phyloP scores from a whole-genome alignment of 2,797 vertebrate genomes.

The Protosalanx chinensis region DNA sequence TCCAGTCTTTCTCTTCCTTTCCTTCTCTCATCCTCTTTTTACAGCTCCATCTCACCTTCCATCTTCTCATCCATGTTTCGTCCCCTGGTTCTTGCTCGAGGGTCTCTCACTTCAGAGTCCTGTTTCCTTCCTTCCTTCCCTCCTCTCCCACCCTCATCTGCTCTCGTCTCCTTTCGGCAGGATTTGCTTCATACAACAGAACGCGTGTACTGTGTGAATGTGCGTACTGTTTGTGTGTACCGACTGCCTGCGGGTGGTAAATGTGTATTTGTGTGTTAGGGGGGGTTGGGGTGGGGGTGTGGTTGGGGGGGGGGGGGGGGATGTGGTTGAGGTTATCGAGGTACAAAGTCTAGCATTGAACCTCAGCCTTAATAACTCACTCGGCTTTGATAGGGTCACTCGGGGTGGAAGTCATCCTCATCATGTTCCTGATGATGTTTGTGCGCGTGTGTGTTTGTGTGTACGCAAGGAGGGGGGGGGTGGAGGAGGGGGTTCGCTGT shows the following conservation, averaged over 20 bases:
- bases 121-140: background rate
- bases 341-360: background rate
- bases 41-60: background rate
- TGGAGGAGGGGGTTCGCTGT: no score
- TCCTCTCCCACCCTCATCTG: background rate
- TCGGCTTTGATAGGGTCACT: constrained; percentile 6
- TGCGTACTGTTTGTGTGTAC: background rate
- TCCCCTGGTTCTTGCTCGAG: background rate
- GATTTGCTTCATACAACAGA: no score
- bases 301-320: background rate
- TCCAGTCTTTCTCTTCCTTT: background rate
- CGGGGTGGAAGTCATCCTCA: background rate
- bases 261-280: constrained; percentile 7
- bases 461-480: background rate
- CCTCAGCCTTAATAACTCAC: background rate
- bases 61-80: background rate
- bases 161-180: background rate
- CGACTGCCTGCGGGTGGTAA: background rate
- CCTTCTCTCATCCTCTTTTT: background rate
- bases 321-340: no score
- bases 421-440: background rate
- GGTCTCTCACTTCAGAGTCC: background rate
- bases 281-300: background rate
- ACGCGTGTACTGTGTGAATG: background rate
- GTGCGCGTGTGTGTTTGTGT: constrained; percentile 18